Conservation (phyloP, 2,113 vertebrate species). For the Hemibagrus wyckioides region DNA sequence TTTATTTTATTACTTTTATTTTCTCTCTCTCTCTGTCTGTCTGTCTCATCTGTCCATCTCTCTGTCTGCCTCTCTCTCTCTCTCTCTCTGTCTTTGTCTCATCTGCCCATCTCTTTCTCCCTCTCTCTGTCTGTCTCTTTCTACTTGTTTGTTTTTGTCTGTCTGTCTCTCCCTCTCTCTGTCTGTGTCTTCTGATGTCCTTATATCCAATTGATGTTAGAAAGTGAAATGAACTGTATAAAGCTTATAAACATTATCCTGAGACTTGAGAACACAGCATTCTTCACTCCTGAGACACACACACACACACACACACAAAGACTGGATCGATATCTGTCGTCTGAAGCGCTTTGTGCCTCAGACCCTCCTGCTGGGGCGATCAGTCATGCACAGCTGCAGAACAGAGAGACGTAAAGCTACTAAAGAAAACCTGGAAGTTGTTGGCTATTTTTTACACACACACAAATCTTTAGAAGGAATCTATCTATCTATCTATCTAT, state of each 20-base stretch:
- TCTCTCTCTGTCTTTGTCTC: neutral
- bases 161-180: neutral
- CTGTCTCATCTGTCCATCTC: too few species aligned
- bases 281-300: neutral
- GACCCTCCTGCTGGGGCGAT: constrained; percentile 59
- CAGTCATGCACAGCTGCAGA: constrained; percentile 76
- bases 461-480: neutral
- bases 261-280: neutral
- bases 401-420: constrained; percentile 44
- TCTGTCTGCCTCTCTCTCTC: too few species aligned
- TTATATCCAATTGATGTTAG: neutral
- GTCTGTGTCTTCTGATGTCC: neutral
- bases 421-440: neutral
- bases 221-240: neutral
- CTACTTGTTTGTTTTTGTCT: too few species aligned
- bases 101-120: too few species aligned
- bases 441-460: neutral
- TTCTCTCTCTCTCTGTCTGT: too few species aligned
- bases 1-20: too few species aligned
- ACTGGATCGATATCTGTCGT: constrained; percentile 65
- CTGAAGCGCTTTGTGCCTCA: constrained; percentile 64
- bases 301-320: constrained; percentile 32
- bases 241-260: neutral
- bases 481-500: neutral
- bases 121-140: constrained; percentile 35